Evolutionary conservation across 2,797 vertebrate species (phyloP).

Genomic region (Chloroceryle inda): DNA sequence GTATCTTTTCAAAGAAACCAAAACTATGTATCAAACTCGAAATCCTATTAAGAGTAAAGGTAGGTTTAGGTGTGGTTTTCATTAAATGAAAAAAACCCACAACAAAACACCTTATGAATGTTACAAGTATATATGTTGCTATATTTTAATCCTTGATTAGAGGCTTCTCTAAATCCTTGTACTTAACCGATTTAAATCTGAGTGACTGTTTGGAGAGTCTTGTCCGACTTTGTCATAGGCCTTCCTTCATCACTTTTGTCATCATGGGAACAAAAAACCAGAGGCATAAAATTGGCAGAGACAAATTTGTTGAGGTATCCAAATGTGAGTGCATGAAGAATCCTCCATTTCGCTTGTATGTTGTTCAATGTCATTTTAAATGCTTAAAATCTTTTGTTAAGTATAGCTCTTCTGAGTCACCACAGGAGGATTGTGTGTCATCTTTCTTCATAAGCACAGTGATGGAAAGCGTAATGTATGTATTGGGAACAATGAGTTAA

Average conservation of each 20-base stretch:
- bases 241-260: not conserved
- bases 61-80: not conserved
- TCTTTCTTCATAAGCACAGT: not conserved
- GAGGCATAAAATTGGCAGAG: not conserved
- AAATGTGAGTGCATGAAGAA: not conserved
- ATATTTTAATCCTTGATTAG: not conserved
- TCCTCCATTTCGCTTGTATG: not conserved
- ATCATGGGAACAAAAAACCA: not conserved
- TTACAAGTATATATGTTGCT: not conserved
- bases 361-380: not conserved
- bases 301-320: not conserved
- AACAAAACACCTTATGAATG: not conserved
- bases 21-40: not conserved
- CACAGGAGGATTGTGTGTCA: not conserved
- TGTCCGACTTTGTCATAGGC: not conserved
- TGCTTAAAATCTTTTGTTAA: not conserved
- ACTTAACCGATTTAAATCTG: not conserved
- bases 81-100: not conserved
- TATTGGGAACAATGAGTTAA: not conserved
- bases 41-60: not conserved
- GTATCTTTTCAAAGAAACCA: not conserved
- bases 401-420: not conserved
- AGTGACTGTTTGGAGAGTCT: not conserved
- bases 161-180: not conserved
- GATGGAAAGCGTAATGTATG: not conserved